Conservation (phyloP, 1,140 invertebrate genomes). For the Zaprionus gabonicus region DNA sequence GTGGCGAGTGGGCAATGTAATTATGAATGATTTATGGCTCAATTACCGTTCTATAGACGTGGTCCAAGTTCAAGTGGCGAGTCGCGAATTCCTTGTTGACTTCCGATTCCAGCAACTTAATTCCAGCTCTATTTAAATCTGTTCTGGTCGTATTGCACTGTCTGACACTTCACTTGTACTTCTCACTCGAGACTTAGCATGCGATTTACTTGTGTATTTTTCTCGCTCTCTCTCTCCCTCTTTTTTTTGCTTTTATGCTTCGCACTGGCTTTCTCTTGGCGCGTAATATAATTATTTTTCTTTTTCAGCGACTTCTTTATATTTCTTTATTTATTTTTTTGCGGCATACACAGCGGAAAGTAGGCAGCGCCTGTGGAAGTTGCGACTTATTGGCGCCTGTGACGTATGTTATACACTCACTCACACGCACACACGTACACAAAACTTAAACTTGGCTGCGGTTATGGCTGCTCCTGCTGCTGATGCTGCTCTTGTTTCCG, state of each 20-base stretch:
- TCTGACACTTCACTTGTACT: slow-evolving; percentile 19
- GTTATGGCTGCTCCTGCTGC: slow-evolving; percentile 37
- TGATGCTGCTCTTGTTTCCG: slow-evolving; percentile 17
- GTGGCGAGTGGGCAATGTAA: slow-evolving; percentile 49
- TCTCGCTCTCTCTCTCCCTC: no score
- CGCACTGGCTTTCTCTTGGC: slow-evolving; percentile 10
- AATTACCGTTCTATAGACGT: slow-evolving; percentile 70
- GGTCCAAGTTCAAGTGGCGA: slow-evolving; percentile 21
- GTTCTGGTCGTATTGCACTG: slow-evolving; percentile 13
- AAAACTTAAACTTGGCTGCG: slow-evolving; percentile 56
- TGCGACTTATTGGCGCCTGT: slow-evolving; percentile 70
- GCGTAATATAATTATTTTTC: slow-evolving; percentile 25
- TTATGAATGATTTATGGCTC: slow-evolving; percentile 64
- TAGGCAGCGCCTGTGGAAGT: slow-evolving; percentile 40
- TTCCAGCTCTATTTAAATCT: slow-evolving; percentile 16
- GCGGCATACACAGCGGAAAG: slow-evolving; percentile 18
- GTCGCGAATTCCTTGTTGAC: slow-evolving; percentile 20
- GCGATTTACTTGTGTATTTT: slow-evolving; percentile 12
- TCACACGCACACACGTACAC: slow-evolving; percentile 23
- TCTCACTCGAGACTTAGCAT: slow-evolving; percentile 15
- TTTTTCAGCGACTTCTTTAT: background rate
- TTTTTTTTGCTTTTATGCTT: background rate
- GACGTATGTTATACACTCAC: slow-evolving; percentile 46
- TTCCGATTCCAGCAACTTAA: slow-evolving; percentile 8
- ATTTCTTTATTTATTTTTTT: slow-evolving; percentile 35